Conservation (phyloP, 2,797 vertebrate genomes). For the Arnoldichthys spilopterus region DNA sequence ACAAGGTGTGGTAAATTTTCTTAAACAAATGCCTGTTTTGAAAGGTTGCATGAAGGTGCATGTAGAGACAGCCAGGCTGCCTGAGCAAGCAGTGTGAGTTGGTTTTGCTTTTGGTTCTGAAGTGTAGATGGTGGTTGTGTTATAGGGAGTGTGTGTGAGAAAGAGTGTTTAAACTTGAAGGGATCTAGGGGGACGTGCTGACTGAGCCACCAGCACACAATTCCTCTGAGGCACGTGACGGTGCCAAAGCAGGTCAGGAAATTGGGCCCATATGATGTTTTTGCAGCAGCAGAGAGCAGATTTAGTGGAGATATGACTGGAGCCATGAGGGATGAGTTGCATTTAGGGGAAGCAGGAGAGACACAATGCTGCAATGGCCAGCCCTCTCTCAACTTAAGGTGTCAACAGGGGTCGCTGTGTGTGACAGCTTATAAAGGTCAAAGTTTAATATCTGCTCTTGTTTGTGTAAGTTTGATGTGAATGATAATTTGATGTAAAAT, state of each 20-base stretch:
- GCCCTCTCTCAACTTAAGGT: constrained; percentile 19
- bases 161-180: not conserved
- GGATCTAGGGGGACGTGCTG: constrained; percentile 64
- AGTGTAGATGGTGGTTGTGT: not conserved
- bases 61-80: not conserved
- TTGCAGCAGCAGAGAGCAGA: constrained; percentile 77
- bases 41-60: constrained; percentile 1
- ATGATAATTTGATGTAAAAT: not conserved
- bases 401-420: constrained; percentile 6
- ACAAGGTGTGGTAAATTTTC: not conserved
- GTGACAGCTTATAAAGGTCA: constrained; percentile 15
- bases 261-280: constrained; percentile 84
- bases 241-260: constrained; percentile 74
- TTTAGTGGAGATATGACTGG: constrained; percentile 73
- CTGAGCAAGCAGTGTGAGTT: not conserved
- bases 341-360: constrained; percentile 77
- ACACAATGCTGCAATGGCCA: constrained; percentile 47
- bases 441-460: constrained; percentile 2
- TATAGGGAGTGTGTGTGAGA: constrained; percentile 6
- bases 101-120: not conserved
- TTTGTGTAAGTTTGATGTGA: not conserved
- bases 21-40: not conserved
- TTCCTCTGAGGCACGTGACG: constrained; percentile 69
- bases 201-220: constrained; percentile 67
- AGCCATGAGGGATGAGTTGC: constrained; percentile 72